phyloP scores from a whole-genome alignment of 2,797 vertebrate species.

The Lemur catta region DNA sequence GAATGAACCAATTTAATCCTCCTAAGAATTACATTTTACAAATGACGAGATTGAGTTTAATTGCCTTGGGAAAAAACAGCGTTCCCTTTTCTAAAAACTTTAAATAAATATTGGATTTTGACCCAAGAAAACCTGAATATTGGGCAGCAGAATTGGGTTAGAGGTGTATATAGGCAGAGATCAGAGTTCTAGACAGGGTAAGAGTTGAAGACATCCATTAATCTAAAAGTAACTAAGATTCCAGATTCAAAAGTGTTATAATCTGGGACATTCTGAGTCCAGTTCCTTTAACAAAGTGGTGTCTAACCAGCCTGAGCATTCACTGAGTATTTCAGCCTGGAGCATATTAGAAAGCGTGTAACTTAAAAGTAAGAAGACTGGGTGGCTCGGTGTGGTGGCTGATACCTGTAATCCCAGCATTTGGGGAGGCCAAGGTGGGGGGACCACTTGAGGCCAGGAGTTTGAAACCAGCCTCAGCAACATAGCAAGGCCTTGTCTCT shows the following conservation, averaged over 20 bases:
- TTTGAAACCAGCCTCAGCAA: neutral
- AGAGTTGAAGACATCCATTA: neutral
- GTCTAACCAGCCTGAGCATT: neutral
- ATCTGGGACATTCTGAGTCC: neutral
- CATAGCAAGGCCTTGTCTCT: neutral
- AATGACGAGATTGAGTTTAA: neutral
- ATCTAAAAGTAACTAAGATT: neutral
- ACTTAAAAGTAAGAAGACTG: neutral
- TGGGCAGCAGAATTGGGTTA: neutral
- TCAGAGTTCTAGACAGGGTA: neutral
- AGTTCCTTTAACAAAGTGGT: neutral
- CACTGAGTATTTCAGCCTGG: neutral
- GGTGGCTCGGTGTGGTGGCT: neutral
- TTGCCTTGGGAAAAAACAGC: neutral
- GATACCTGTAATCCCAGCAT: neutral
- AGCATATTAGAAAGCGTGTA: slow-evolving; percentile 2
- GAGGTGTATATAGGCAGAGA: neutral
- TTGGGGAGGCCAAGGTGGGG: neutral
- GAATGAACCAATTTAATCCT: neutral
- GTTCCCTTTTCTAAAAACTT: neutral
- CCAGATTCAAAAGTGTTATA: neutral
- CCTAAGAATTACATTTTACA: neutral
- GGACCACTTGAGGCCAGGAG: neutral
- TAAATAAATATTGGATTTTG: slow-evolving; percentile 7
- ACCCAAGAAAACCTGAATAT: neutral